Percentiles rank a stretch among this genome's conserved stretches.
Conservation (phyloP, 2,797 vertebrate genomes). For the Falco rusticolus region DNA sequence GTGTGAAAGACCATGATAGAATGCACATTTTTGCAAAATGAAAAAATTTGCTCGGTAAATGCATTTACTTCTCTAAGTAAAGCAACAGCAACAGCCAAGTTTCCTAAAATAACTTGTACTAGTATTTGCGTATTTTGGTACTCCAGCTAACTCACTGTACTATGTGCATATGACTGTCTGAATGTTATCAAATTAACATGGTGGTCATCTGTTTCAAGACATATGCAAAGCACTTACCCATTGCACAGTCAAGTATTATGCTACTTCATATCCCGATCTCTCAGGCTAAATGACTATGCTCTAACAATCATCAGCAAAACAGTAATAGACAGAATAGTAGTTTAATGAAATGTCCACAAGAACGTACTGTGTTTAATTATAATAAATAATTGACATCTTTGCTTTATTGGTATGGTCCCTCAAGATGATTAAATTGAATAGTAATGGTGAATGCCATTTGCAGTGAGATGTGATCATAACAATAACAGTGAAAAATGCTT, state of each 20-base stretch:
- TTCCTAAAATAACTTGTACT: neutral
- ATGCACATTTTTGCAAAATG: neutral
- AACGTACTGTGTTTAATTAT: neutral
- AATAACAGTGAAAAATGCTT: neutral
- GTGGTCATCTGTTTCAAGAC: neutral
- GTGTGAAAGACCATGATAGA: neutral
- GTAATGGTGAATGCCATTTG: neutral
- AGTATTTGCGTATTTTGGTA: neutral
- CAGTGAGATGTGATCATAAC: fast-evolving
- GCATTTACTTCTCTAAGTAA: neutral
- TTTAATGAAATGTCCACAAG: neutral
- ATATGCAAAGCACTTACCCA: neutral
- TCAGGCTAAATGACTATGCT: neutral
- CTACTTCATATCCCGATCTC: neutral
- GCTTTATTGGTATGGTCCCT: neutral
- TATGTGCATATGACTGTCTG: neutral
- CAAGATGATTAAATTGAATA: neutral
- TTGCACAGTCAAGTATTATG: neutral
- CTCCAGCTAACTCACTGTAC: neutral
- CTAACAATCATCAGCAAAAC: neutral
- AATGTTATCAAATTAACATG: neutral
- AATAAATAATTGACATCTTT: neutral
- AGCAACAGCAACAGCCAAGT: neutral
- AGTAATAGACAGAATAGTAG: neutral
- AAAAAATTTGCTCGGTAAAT: neutral